Percentiles rank a stretch among this genome's conserved stretches.
Conservation (phyloP, 2,113 vertebrate genomes). For the Seriola dumerili region DNA sequence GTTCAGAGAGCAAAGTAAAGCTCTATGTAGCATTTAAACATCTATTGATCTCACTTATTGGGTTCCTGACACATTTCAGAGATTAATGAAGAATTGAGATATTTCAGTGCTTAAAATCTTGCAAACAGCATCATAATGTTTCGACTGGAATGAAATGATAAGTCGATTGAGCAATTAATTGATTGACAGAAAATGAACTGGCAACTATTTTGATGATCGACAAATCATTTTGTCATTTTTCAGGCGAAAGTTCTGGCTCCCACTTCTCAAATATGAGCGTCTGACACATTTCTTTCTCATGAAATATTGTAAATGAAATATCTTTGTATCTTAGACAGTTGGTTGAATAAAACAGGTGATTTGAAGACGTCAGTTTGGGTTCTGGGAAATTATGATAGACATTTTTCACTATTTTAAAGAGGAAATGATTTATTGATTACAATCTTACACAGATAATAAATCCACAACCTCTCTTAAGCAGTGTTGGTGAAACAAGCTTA, state of each 20-base stretch:
- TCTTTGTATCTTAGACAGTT: no score
- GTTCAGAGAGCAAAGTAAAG: not conserved
- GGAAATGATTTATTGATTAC: no score
- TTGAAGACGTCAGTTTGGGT: no score
- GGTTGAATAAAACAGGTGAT: no score
- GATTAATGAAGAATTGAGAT: not conserved
- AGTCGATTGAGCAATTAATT: not conserved
- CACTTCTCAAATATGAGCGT: not conserved
- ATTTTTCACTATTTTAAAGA: no score
- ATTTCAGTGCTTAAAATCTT: not conserved
- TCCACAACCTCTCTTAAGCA: not conserved
- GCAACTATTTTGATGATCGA: no score
- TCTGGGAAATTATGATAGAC: no score
- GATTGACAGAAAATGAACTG: not conserved
- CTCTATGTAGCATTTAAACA: not conserved
- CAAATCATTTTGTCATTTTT: no score
- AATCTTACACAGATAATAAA: not conserved
- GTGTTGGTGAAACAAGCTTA: no score
- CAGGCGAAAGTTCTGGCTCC: not conserved
- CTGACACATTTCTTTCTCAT: not conserved
- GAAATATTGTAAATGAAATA: no score
- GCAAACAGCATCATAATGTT: not conserved
- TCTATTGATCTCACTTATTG: not conserved
- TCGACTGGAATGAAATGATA: not conserved
- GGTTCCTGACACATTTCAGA: not conserved